These are phyloP conservation scores for Limnephilus rhombicus DNA, from an alignment of 2,888 invertebrate species.

Conservation along the genomic window DNA sequence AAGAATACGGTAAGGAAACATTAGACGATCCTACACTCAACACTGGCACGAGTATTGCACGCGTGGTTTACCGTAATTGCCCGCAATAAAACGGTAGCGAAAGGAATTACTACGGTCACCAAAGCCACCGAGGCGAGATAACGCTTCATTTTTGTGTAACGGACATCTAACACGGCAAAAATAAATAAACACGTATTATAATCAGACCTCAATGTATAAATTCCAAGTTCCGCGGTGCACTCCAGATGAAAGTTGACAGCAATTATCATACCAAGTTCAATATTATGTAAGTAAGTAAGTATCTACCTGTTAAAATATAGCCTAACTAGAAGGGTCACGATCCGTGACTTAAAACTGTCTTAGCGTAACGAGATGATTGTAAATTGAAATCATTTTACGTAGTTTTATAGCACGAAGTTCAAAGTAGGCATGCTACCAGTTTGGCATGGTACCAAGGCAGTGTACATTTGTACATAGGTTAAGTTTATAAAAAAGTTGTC, in stretches of 20 bases:
- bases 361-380: not conserved
- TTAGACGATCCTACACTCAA: not conserved
- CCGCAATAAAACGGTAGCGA: slow-evolving; percentile 27
- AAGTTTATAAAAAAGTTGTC: no score
- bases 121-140: not conserved
- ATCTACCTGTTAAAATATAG: not conserved
- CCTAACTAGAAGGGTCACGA: not conserved
- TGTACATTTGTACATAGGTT: no score
- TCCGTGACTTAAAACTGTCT: not conserved
- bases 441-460: no score
- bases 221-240: not conserved
- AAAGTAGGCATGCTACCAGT: no score
- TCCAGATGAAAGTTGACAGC: not conserved
- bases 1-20: no score
- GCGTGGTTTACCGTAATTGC: slow-evolving; percentile 36
- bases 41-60: not conserved
- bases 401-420: no score
- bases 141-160: slow-evolving; percentile 2
- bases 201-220: not conserved
- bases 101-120: slow-evolving; percentile 30
- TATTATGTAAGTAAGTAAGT: no score
- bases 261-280: not conserved
- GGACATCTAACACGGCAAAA: not conserved
- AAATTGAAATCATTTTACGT: not conserved
- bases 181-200: not conserved